Conservation (phyloP, 2,113 vertebrate species). For the Pluvialis apricaria region DNA sequence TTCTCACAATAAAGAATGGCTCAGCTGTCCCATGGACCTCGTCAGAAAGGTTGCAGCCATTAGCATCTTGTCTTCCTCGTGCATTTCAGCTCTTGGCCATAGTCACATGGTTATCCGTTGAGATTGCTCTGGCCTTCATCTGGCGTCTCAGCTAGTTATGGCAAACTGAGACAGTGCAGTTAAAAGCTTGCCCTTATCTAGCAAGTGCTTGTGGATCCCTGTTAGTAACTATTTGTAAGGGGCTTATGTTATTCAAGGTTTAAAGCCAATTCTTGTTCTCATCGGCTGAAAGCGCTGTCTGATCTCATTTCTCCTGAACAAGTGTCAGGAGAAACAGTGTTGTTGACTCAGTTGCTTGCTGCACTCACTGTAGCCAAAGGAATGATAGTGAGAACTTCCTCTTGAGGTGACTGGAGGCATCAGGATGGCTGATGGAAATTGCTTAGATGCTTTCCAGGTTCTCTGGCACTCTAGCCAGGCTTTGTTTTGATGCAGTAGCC, state of each 20-base stretch:
- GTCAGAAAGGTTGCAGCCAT: neutral
- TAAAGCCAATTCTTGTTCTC: neutral
- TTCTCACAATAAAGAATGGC: neutral
- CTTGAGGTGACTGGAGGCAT: neutral
- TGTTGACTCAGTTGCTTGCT: neutral
- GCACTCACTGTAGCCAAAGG: neutral
- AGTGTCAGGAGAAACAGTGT: neutral
- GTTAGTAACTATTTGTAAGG: neutral
- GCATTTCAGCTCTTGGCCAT: neutral
- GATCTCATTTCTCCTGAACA: neutral
- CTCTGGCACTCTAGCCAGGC: neutral
- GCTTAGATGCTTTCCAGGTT: neutral
- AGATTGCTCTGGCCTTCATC: neutral
- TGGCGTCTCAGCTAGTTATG: neutral
- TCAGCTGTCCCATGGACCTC: neutral
- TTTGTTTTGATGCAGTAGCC: neutral
- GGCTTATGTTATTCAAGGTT: neutral
- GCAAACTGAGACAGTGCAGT: neutral
- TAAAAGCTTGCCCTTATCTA: neutral
- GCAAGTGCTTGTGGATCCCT: neutral
- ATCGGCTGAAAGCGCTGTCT: neutral
- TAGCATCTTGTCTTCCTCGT: neutral
- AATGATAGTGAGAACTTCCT: neutral
- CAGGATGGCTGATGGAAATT: neutral
- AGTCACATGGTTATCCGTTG: neutral